A percentile compares a stretch with the other conserved stretches of the same genome.
Evolutionary conservation across 2,888 invertebrate species (phyloP).

Genomic region (Aproaerema taeniolella): DNA sequence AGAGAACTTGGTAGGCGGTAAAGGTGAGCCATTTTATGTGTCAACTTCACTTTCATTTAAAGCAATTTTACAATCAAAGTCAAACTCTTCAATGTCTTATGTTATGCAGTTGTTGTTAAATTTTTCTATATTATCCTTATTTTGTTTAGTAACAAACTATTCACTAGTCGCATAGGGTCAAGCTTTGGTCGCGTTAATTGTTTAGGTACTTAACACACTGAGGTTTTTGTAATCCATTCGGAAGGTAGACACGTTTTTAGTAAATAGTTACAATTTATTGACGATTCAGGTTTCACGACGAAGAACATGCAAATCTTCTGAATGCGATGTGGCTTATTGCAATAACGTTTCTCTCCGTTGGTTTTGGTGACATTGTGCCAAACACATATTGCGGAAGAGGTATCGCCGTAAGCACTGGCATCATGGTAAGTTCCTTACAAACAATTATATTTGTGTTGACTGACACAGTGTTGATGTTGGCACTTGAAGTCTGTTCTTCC

Average conservation of each 20-base stretch:
- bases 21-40: conserved; percentile 78
- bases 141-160: conserved; percentile 30
- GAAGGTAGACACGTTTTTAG: conserved; percentile 36
- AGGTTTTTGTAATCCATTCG: conserved; percentile 13
- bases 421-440: conserved; percentile 92
- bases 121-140: conserved; percentile 39
- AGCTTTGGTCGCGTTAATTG: conserved; percentile 39
- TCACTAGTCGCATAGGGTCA: conserved; percentile 25
- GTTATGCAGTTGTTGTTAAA: conserved; percentile 29
- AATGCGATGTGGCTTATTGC: conserved; percentile 99
- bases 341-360: conserved; percentile 99
- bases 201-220: background rate
- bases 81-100: conserved; percentile 64
- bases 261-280: conserved; percentile 68
- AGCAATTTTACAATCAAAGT: conserved; percentile 67
- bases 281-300: conserved; percentile 95
- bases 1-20: conserved; percentile 49
- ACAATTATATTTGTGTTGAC: conserved; percentile 63
- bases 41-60: conserved; percentile 43
- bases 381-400: conserved; percentile 99
- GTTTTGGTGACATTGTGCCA: conserved; percentile 99
- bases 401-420: conserved; percentile 99
- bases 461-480: conserved; percentile 33
- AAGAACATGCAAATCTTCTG: conserved; percentile 98
- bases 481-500: background rate